Evolutionary conservation across 2,797 vertebrate species (phyloP).

Genomic region (Australoheros facetus): DNA sequence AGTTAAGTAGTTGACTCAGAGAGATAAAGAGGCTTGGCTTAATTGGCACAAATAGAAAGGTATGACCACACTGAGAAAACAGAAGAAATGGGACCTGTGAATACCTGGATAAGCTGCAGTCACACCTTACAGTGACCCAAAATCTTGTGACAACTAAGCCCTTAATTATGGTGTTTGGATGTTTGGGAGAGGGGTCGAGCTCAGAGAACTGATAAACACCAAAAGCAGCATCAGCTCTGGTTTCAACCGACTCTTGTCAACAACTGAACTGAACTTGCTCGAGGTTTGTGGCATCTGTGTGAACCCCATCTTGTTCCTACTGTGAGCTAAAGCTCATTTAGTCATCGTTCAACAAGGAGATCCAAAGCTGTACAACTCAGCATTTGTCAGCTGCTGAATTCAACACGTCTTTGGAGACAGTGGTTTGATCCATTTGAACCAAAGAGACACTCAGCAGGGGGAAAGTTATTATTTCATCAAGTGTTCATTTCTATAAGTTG

Average conservation of each 20-base stretch:
- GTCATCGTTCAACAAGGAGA: neutral
- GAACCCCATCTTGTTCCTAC: neutral
- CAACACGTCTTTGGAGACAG: rapidly evolving
- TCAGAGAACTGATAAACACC: too few relatives aligned
- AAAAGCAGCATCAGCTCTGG: too few relatives aligned
- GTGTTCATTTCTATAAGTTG: too few relatives aligned
- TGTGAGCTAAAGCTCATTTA: neutral
- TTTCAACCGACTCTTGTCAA: too few relatives aligned
- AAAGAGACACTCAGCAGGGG: neutral
- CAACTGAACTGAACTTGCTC: too few relatives aligned
- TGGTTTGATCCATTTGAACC: too few relatives aligned
- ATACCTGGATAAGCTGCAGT: slow-evolving; percentile 9
- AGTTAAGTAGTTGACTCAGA: slow-evolving; percentile 35
- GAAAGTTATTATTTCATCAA: neutral
- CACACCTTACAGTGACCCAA: neutral
- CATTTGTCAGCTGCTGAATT: neutral
- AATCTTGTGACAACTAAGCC: slow-evolving; percentile 24
- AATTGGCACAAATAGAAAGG: slow-evolving; percentile 23
- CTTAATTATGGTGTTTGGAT: slow-evolving; percentile 2
- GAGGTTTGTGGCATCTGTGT: neutral
- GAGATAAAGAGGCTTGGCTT: slow-evolving; percentile 42
- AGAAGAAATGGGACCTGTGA: neutral
- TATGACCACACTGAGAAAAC: slow-evolving; percentile 20
- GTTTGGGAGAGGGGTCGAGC: neutral
- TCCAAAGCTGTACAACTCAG: neutral